A percentile compares a stretch with the other conserved stretches of the same genome.
Conservation (phyloP, 1,140 invertebrate species). For the Lordiphosa collinella region DNA sequence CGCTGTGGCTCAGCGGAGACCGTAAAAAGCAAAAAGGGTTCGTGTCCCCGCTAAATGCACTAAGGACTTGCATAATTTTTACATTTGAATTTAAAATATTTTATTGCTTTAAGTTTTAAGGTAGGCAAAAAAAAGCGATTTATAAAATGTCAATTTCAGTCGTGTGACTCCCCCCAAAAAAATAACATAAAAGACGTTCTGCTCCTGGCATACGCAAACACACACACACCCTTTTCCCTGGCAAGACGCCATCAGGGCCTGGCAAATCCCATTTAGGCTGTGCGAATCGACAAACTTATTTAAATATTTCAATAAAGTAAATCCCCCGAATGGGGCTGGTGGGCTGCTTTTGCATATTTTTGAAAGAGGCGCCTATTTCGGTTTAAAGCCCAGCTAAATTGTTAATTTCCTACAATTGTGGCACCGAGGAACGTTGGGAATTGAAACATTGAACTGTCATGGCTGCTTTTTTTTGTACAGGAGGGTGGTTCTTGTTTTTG, state of each 20-base stretch:
- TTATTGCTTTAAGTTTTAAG: conserved; percentile 68
- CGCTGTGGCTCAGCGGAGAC: conserved; percentile 36
- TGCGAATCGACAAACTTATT: conserved; percentile 78
- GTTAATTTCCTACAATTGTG: not conserved
- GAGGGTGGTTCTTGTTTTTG: conserved; percentile 58
- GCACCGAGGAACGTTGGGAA: conserved; percentile 1
- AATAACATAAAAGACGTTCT: conserved; percentile 43
- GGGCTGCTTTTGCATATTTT: conserved; percentile 12
- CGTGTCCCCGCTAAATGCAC: conserved; percentile 47
- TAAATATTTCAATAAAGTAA: conserved; percentile 79
- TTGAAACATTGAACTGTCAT: conserved; percentile 27
- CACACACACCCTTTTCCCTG: conserved; percentile 40
- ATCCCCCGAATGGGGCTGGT: conserved; percentile 30
- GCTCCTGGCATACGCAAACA: conserved; percentile 6
- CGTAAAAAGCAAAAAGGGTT: conserved; percentile 52
- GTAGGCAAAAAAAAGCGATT: conserved; percentile 47
- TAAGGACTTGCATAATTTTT: conserved; percentile 63
- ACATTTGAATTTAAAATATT: conserved; percentile 61
- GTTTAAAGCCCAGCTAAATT: conserved; percentile 6
- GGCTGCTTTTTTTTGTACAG: conserved; percentile 14
- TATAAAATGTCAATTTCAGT: conserved; percentile 78
- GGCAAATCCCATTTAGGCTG: conserved; percentile 75
- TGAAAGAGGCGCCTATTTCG: conserved; percentile 2
- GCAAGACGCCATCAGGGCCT: conserved; percentile 36
- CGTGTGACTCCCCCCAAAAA: conserved; percentile 16